Conservation (phyloP, 1,140 invertebrate species). For the Acromyrmex charruanus region DNA sequence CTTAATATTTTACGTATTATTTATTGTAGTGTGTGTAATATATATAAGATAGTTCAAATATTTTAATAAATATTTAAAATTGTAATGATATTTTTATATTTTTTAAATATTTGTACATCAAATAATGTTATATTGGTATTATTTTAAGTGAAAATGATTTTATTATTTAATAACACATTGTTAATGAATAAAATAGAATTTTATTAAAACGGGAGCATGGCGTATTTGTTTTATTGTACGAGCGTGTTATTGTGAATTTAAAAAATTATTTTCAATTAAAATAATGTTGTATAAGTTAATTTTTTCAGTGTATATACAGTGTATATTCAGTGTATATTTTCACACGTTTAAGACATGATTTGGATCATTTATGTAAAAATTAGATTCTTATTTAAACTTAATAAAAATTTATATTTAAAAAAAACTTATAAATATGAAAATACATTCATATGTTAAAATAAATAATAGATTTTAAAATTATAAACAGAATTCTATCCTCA, state of each 20-base stretch:
- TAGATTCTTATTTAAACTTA: not conserved
- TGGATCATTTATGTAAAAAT: not conserved
- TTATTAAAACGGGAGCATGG: too few relatives aligned
- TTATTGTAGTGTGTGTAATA: not conserved
- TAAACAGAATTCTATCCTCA: not conserved
- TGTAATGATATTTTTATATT: not conserved
- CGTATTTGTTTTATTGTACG: too few relatives aligned
- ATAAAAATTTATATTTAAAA: not conserved
- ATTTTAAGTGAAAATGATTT: too few relatives aligned
- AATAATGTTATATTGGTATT: too few relatives aligned
- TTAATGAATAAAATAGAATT: too few relatives aligned
- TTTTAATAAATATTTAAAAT: not conserved
- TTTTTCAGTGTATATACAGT: too few relatives aligned
- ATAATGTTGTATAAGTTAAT: too few relatives aligned
- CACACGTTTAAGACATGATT: not conserved
- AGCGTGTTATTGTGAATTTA: too few relatives aligned
- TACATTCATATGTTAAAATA: not conserved
- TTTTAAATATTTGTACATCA: not conserved
- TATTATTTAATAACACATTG: too few relatives aligned
- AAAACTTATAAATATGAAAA: not conserved
- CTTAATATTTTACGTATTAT: not conserved
- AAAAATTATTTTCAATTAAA: too few relatives aligned
- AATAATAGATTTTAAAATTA: not conserved
- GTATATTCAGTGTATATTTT: too few relatives aligned
- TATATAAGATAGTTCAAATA: not conserved